Evolutionary conservation across 2,113 vertebrate species (phyloP).

Genomic region (Alligator mississippiensis): DNA sequence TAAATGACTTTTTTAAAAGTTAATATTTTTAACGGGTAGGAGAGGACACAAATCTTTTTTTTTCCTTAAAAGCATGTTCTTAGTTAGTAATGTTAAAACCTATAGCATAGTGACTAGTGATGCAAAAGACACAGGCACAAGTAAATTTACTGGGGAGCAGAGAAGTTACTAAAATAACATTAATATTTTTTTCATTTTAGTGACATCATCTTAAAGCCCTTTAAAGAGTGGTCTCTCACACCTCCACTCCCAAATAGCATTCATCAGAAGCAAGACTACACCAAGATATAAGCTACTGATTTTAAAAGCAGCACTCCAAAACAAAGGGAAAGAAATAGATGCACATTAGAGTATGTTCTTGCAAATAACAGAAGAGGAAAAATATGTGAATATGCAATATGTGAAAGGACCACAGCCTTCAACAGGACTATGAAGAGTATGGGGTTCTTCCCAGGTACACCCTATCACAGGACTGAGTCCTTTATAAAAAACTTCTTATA

Average conservation of each 20-base stretch:
- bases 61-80: not conserved
- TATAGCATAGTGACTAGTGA: not conserved
- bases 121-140: not conserved
- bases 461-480: not conserved
- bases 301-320: not conserved
- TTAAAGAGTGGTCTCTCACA: not conserved
- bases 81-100: not conserved
- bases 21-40: not conserved
- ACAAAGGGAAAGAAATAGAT: not conserved
- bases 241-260: not conserved
- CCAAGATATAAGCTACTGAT: not conserved
- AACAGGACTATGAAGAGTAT: not conserved
- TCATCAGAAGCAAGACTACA: not conserved
- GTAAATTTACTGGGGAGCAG: not conserved
- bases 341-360: not conserved
- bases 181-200: not conserved
- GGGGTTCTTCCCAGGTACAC: not conserved
- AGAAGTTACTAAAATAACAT: not conserved
- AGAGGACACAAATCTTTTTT: not conserved
- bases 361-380: not conserved
- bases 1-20: not conserved
- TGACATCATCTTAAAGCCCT: not conserved
- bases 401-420: not conserved
- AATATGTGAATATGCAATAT: not conserved
- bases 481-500: not conserved